Conservation (phyloP, 2,113 vertebrate genomes). For the Chamaea fasciata region DNA sequence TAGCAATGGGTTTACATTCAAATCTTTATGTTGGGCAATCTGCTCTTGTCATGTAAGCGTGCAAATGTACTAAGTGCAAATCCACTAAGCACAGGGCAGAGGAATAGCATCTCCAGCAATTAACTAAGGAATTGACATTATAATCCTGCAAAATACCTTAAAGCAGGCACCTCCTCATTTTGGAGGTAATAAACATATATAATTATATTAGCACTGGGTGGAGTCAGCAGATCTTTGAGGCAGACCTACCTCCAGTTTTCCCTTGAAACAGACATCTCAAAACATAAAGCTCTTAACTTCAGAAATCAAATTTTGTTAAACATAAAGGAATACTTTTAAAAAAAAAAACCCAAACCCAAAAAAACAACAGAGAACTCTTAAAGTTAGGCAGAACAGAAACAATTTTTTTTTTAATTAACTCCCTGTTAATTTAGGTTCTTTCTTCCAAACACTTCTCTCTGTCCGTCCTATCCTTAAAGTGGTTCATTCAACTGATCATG, state of each 20-base stretch:
- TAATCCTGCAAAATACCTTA: background rate
- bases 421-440: background rate
- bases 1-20: background rate
- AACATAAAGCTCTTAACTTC: background rate
- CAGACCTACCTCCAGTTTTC: background rate
- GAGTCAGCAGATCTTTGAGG: background rate
- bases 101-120: background rate
- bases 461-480: background rate
- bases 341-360: background rate
- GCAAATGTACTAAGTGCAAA: background rate
- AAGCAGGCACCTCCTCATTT: background rate
- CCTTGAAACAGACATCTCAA: background rate
- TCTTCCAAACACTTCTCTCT: background rate
- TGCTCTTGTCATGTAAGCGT: background rate
- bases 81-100: background rate
- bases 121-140: background rate
- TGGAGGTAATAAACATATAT: background rate
- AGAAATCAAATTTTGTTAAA: background rate
- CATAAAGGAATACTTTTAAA: background rate
- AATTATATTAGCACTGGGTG: background rate
- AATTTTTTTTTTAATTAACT: background rate
- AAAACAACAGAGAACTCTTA: background rate
- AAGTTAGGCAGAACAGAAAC: background rate
- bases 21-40: background rate
- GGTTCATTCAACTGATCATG: background rate